Conservation (phyloP, 1,140 invertebrate genomes). For the Heliothis virescens region DNA sequence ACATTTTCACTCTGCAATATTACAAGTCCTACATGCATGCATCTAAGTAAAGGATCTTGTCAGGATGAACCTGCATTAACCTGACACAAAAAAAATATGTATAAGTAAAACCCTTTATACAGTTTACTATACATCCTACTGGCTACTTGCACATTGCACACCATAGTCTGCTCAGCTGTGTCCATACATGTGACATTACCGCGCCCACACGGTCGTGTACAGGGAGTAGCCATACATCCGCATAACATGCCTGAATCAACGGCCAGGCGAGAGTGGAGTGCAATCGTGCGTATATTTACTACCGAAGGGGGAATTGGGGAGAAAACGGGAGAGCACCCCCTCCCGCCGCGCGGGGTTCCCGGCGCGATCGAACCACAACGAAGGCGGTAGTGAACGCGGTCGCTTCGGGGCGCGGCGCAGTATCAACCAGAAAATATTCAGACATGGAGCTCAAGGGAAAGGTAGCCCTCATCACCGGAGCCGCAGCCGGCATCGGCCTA, state of each 20-base stretch:
- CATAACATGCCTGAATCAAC: constrained; percentile 48
- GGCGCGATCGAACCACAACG: constrained; percentile 78
- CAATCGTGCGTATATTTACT: constrained; percentile 83
- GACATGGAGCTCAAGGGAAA: constrained; percentile 90
- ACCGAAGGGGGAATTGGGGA: constrained; percentile 73
- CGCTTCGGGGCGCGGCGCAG: constrained; percentile 70
- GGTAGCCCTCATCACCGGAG: constrained; percentile 91
- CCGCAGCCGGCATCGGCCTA: constrained; percentile 90
- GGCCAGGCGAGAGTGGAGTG: constrained; percentile 65
- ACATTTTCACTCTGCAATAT: no score
- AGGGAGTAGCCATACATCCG: constrained; percentile 21
- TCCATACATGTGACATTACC: neutral
- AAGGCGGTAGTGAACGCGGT: constrained; percentile 66
- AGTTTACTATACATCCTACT: neutral
- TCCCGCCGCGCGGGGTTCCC: constrained; percentile 61
- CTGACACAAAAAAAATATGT: no score
- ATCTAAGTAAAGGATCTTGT: no score
- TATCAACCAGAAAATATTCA: constrained; percentile 64
- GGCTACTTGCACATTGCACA: neutral
- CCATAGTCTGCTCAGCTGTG: constrained; percentile 1
- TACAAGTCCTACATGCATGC: no score
- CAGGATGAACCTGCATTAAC: no score
- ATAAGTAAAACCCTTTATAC: no score
- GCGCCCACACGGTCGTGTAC: neutral
- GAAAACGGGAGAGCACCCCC: constrained; percentile 64